phyloP scores from a whole-genome alignment of 2,888 invertebrate species.

The Lasioglossum zephyrum region DNA sequence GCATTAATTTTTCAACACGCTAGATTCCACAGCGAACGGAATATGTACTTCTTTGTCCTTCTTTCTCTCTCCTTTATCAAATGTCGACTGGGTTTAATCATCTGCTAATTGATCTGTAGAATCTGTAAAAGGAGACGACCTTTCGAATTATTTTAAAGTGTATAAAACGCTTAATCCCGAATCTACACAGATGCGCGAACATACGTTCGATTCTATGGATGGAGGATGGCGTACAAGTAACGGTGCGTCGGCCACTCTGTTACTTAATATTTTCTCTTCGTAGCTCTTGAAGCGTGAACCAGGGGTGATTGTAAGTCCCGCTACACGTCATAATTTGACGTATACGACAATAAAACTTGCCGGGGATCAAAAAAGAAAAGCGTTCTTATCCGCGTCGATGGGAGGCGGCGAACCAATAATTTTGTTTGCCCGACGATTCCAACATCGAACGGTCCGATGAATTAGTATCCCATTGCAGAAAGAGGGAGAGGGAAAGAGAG shows the following conservation, averaged over 20 bases:
- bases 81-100: not conserved
- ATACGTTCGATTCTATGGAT: slow-evolving; percentile 42
- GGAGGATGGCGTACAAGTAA: slow-evolving; percentile 25
- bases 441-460: not conserved
- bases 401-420: not conserved
- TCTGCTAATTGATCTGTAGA: not conserved
- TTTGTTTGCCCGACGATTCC: not conserved
- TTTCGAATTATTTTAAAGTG: not conserved
- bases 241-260: slow-evolving; percentile 33
- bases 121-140: too few relatives aligned
- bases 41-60: not conserved
- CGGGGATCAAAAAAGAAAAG: not conserved
- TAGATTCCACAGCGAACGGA: not conserved
- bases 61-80: not conserved
- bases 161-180: not conserved
- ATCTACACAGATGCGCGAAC: not conserved
- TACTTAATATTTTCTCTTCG: slow-evolving; percentile 11
- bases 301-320: not conserved
- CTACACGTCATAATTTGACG: not conserved
- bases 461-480: not conserved
- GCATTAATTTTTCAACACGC: not conserved
- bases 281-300: not conserved
- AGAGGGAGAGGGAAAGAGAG: not conserved
- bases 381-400: not conserved
- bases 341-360: not conserved